phyloP scores from a whole-genome alignment of 1,140 invertebrate genomes.

The Polyergus mexicanus region DNA sequence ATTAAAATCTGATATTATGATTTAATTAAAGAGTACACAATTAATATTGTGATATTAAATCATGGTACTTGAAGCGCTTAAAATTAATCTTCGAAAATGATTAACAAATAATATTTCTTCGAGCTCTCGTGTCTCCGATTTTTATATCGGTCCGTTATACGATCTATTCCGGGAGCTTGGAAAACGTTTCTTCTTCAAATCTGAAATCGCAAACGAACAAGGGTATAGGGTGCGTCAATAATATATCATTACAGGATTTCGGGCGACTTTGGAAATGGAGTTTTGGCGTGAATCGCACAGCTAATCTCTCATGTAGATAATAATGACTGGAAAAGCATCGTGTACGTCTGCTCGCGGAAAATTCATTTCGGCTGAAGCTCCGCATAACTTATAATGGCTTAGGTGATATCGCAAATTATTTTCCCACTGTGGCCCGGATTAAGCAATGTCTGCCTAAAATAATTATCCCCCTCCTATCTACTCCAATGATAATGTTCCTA shows the following conservation, averaged over 20 bases:
- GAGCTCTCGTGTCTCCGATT: neutral
- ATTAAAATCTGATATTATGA: constrained; percentile 30
- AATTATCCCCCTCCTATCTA: constrained; percentile 74
- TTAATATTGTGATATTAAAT: neutral
- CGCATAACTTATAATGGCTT: constrained; percentile 78
- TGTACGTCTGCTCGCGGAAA: constrained; percentile 65
- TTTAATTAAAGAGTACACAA: constrained; percentile 16
- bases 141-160: neutral
- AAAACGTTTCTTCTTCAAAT: constrained; percentile 32
- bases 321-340: constrained; percentile 74
- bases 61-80: neutral
- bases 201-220: constrained; percentile 19
- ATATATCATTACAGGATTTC: constrained; percentile 71
- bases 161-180: neutral
- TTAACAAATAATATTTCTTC: neutral
- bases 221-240: constrained; percentile 39
- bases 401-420: constrained; percentile 77
- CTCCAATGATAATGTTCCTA: constrained; percentile 71
- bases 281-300: constrained; percentile 67
- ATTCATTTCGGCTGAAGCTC: constrained; percentile 74
- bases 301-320: constrained; percentile 75
- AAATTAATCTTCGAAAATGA: neutral
- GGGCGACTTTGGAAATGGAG: constrained; percentile 57
- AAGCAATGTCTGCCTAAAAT: constrained; percentile 72
- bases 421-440: constrained; percentile 74